Conservation (phyloP, 2,797 vertebrate genomes). For the Onychomys arenicola region DNA sequence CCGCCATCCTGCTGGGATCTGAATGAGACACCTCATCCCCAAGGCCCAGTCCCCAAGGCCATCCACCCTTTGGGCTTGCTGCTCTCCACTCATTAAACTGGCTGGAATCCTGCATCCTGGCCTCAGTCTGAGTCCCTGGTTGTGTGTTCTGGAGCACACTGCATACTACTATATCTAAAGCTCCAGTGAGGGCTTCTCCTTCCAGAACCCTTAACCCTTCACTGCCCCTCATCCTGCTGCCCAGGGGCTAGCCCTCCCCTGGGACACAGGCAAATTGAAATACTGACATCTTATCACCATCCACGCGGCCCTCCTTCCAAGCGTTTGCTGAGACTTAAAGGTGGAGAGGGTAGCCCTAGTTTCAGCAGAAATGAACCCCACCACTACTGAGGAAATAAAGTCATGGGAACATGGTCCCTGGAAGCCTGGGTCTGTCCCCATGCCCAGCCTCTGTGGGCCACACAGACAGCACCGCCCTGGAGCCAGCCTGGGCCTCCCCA, state of each 20-base stretch:
- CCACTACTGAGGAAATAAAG: not conserved
- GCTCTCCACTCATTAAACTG: no score
- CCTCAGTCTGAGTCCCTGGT: not conserved
- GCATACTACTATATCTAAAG: not conserved
- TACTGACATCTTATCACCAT: not conserved
- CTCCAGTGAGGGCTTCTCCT: not conserved
- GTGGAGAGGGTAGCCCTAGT: not conserved
- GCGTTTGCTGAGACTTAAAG: not conserved
- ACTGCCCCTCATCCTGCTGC: accelerated
- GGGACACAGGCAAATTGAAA: not conserved
- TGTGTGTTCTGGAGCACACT: accelerated
- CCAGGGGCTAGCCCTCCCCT: no score
- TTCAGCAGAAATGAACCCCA: not conserved
- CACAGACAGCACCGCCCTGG: not conserved
- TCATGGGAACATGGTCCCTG: not conserved
- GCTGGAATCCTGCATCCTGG: accelerated
- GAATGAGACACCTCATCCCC: not conserved
- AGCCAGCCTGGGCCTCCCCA: not conserved
- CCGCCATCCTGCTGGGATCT: not conserved
- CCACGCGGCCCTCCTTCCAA: not conserved
- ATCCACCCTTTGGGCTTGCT: accelerated
- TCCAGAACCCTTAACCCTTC: not conserved
- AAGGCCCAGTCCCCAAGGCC: not conserved
- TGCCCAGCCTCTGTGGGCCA: not conserved
- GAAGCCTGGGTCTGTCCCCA: not conserved